Evolutionary conservation across 2,113 vertebrate genomes (phyloP).

Genomic region (Istiophorus platypterus): DNA sequence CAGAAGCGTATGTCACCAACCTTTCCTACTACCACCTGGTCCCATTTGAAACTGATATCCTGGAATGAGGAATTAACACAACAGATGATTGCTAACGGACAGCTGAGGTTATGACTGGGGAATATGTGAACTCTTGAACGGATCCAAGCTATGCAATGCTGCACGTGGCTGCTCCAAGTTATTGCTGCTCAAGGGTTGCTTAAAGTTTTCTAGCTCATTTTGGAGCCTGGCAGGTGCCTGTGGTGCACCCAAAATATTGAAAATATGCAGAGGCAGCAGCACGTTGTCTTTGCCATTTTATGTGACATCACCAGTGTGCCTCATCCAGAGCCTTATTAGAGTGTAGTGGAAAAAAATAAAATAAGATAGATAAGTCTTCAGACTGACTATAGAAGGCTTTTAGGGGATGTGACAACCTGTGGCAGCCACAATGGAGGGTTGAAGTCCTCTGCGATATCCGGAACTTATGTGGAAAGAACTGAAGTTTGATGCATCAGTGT

Average conservation of each 20-base stretch:
- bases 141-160: conserved; percentile 47
- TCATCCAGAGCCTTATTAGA: conserved; percentile 48
- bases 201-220: neutral
- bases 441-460: neutral
- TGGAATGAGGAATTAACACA: conserved; percentile 87
- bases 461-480: neutral
- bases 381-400: neutral
- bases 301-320: conserved; percentile 66
- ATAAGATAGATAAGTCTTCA: neutral
- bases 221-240: neutral
- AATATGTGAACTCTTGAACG: conserved; percentile 4
- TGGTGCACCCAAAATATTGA: neutral
- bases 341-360: neutral
- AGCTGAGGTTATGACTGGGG: neutral
- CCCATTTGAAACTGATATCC: conserved; percentile 96
- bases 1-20: conserved; percentile 95
- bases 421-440: neutral
- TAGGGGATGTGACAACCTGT: neutral
- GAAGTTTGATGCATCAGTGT: neutral
- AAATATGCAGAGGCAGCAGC: neutral
- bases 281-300: conserved; percentile 16
- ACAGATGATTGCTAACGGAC: conserved; percentile 1
- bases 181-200: conserved; percentile 18
- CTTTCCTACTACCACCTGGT: conserved; percentile 97
- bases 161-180: conserved; percentile 23